Conservation (phyloP, 2,113 vertebrate species). For the Dermatemys mawii region DNA sequence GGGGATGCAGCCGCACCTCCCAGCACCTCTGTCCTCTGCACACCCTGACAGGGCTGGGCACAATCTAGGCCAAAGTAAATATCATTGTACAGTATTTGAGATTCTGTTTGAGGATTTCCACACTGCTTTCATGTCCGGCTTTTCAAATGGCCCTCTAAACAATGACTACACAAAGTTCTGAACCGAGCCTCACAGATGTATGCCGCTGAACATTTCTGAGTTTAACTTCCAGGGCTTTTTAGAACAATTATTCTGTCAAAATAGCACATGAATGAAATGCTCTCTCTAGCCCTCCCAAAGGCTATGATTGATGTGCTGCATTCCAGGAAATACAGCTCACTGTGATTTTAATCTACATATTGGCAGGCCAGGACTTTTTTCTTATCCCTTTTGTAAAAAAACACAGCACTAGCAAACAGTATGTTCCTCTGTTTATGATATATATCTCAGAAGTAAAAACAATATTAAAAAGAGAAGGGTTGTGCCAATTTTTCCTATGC, state of each 20-base stretch:
- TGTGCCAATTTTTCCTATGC: background rate
- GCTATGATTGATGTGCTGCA: constrained; percentile 46
- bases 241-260: constrained; percentile 65
- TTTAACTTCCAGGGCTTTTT: constrained; percentile 51
- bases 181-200: constrained; percentile 35
- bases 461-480: background rate
- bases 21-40: background rate
- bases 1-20: background rate
- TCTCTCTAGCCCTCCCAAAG: constrained; percentile 43
- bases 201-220: background rate
- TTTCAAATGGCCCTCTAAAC: constrained; percentile 44
- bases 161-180: background rate
- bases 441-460: background rate
- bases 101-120: rapidly evolving
- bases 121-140: background rate
- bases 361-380: background rate
- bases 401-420: constrained; percentile 25
- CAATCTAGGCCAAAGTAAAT: rapidly evolving
- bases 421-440: background rate
- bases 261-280: constrained; percentile 20
- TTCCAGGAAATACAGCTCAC: constrained; percentile 63
- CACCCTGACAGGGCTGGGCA: background rate
- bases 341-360: constrained; percentile 35
- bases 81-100: background rate
- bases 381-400: constrained; percentile 43